These are phyloP conservation scores for Zaprionus nigranus DNA, from an alignment of 1,140 invertebrate genomes.

Conservation along the genomic window DNA sequence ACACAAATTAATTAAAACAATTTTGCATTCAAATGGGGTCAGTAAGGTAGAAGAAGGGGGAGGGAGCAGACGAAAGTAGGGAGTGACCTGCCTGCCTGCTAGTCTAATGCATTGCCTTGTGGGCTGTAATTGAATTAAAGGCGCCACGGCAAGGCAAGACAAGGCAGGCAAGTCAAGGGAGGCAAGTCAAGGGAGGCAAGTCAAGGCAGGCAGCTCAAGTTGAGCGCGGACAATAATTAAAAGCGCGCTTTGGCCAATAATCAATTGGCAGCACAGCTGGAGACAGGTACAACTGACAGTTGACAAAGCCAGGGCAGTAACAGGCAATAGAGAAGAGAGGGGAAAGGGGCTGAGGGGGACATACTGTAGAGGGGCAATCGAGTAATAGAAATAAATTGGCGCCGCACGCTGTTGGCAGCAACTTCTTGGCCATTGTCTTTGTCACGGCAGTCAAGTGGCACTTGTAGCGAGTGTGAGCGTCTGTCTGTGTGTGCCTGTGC, in stretches of 20 bases:
- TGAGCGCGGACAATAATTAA: slow-evolving; percentile 64
- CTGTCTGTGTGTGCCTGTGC: background rate
- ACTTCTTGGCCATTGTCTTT: slow-evolving; percentile 55
- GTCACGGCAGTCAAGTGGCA: slow-evolving; percentile 63
- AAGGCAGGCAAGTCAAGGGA: background rate
- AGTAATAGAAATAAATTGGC: slow-evolving; percentile 77
- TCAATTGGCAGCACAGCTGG: slow-evolving; percentile 70
- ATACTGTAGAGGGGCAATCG: background rate
- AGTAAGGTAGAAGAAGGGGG: background rate
- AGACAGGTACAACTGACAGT: slow-evolving; percentile 53
- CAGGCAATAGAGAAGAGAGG: background rate
- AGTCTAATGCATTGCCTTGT: slow-evolving; percentile 63
- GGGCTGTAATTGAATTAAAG: slow-evolving; percentile 71
- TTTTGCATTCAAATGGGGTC: slow-evolving; percentile 42
- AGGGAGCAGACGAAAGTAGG: no score
- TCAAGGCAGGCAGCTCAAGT: background rate
- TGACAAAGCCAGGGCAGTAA: slow-evolving; percentile 38
- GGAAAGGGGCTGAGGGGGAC: no score
- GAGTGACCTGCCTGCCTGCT: background rate
- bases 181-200: background rate
- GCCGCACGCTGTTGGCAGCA: slow-evolving; percentile 63
- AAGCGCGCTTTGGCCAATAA: slow-evolving; percentile 69
- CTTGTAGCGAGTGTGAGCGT: slow-evolving; percentile 39
- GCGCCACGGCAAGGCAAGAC: background rate
- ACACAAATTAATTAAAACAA: slow-evolving; percentile 49